phyloP scores from a whole-genome alignment of 2,888 invertebrate species.

The Chalcosyrphus nemorum region DNA sequence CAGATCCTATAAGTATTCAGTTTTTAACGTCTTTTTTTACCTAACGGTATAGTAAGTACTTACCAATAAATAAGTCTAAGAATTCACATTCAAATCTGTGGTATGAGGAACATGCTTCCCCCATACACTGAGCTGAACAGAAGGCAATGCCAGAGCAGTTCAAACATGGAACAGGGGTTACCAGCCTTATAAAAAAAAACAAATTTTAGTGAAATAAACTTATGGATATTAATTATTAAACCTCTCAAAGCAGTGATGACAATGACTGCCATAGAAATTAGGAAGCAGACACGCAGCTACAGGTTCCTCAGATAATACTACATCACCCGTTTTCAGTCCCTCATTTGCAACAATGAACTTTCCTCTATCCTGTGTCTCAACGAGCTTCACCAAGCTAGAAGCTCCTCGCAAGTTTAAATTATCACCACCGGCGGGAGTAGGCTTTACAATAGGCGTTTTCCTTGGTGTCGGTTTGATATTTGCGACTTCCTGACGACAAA shows the following conservation, averaged over 20 bases:
- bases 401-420: slow-evolving; percentile 84
- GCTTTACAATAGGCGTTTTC: slow-evolving; percentile 64
- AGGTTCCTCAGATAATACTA: slow-evolving; percentile 87
- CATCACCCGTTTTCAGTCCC: slow-evolving; percentile 86
- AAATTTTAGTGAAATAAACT: neutral
- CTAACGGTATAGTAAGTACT: slow-evolving; percentile 24
- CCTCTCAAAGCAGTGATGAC: slow-evolving; percentile 89
- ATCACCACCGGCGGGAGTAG: slow-evolving; percentile 83
- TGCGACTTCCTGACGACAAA: slow-evolving; percentile 82
- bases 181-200: slow-evolving; percentile 81
- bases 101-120: slow-evolving; percentile 86
- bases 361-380: slow-evolving; percentile 85
- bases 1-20: slow-evolving; percentile 84
- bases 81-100: slow-evolving; percentile 90
- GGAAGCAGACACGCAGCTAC: slow-evolving; percentile 89
- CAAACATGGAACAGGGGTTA: slow-evolving; percentile 87
- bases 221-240: neutral
- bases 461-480: slow-evolving; percentile 75
- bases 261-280: slow-evolving; percentile 89
- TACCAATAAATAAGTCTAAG: slow-evolving; percentile 88
- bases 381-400: slow-evolving; percentile 85
- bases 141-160: slow-evolving; percentile 90
- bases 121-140: slow-evolving; percentile 87
- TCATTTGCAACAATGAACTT: slow-evolving; percentile 87
- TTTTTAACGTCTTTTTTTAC: neutral